These are phyloP conservation scores for Gymnoscopelus microlampas DNA, from an alignment of 2,797 vertebrate genomes.

Conservation along the genomic window DNA sequence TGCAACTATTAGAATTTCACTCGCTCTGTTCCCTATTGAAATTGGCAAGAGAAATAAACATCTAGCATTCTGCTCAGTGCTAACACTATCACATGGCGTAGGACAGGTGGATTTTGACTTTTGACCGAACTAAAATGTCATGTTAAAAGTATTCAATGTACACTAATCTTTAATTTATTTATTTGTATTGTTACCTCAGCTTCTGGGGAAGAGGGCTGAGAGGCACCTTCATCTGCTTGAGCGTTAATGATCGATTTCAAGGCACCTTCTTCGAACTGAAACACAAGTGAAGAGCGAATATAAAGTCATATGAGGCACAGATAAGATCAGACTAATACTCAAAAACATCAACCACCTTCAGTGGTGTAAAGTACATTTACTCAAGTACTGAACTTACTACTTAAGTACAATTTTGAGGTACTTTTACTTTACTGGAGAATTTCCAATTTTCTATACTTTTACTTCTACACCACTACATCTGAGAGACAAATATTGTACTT, in stretches of 20 bases:
- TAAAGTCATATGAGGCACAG: not conserved
- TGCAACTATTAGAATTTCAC: too few species aligned
- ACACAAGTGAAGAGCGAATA: conserved; percentile 23
- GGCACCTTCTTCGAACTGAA: conserved; percentile 86
- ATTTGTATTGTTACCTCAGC: conserved; percentile 48
- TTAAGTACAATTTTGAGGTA: too few species aligned
- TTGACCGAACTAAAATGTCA: not conserved
- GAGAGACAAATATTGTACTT: too few species aligned
- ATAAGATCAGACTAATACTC: not conserved
- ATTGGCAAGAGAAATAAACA: too few species aligned
- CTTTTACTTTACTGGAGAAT: too few species aligned
- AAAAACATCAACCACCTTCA: not conserved
- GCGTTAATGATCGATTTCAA: conserved; percentile 85
- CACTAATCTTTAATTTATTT: not conserved
- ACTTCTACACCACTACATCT: too few species aligned
- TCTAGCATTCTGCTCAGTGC: too few species aligned
- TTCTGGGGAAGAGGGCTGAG: conserved; percentile 63
- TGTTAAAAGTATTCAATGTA: not conserved
- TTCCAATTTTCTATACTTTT: too few species aligned
- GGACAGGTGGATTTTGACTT: too few species aligned
- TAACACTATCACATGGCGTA: too few species aligned
- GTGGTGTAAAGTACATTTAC: not conserved
- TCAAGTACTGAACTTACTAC: too few species aligned
- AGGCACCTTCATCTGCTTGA: conserved; percentile 72
- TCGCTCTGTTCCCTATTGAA: too few species aligned